phyloP scores from a whole-genome alignment of 2,888 invertebrate genomes.

The Sesia apiformis region DNA sequence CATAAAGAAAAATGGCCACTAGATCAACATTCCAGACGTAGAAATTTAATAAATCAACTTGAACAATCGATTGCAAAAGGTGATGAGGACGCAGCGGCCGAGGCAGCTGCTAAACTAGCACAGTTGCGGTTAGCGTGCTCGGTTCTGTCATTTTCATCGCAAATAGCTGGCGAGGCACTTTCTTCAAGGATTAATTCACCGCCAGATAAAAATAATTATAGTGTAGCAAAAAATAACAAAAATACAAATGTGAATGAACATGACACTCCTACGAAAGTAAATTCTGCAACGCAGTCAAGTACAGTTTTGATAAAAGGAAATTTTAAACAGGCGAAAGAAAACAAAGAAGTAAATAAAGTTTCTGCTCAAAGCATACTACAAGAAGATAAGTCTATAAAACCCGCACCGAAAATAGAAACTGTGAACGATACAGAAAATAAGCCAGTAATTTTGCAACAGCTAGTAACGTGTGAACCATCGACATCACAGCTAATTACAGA shows the following conservation, averaged over 20 bases:
- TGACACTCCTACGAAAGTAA: not conserved
- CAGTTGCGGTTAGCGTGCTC: slow-evolving; percentile 84
- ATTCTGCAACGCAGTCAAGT: slow-evolving; percentile 1
- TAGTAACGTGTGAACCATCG: no score
- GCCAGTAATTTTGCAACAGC: no score
- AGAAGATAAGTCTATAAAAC: no score
- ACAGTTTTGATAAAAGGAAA: not conserved
- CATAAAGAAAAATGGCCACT: not conserved
- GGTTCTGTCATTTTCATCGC: slow-evolving; percentile 66
- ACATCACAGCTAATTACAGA: no score
- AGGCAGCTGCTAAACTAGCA: slow-evolving; percentile 84
- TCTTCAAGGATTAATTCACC: not conserved
- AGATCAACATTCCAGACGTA: slow-evolving; percentile 29
- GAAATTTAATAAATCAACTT: slow-evolving; percentile 77
- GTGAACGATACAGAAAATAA: no score
- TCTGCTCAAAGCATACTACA: no score
- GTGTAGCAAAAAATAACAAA: not conserved
- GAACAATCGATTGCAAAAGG: slow-evolving; percentile 87
- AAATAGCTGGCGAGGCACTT: slow-evolving; percentile 18
- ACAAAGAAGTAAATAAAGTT: not conserved
- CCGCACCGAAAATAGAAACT: no score
- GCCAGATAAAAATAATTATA: not conserved
- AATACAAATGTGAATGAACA: not conserved
- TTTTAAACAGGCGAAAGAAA: not conserved
- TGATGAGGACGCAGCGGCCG: slow-evolving; percentile 83